Conservation (phyloP, 2,888 invertebrate genomes). For the Psylliodes chrysocephalus region DNA sequence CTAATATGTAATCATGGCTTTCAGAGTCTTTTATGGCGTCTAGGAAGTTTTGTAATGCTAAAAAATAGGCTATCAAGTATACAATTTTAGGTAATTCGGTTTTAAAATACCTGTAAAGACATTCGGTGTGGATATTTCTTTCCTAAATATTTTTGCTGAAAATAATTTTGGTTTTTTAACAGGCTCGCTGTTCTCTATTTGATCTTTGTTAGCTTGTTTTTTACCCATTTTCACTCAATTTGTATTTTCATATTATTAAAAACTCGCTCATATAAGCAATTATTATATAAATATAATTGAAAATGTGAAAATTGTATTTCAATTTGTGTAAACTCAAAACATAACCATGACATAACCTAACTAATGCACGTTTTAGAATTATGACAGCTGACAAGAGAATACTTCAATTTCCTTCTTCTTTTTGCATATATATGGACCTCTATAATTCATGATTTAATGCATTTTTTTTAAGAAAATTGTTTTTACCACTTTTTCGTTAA, state of each 20-base stretch:
- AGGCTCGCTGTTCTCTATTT: not conserved
- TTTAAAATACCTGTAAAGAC: conserved; percentile 69
- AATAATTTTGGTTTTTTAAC: conserved; percentile 62
- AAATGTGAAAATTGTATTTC: too few species aligned
- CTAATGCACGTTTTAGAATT: too few species aligned
- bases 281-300: too few species aligned
- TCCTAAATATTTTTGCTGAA: conserved; percentile 71
- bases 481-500: too few species aligned
- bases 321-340: too few species aligned
- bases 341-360: too few species aligned
- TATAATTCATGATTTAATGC: too few species aligned
- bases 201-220: not conserved
- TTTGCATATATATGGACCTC: too few species aligned
- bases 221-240: not conserved
- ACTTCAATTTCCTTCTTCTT: too few species aligned
- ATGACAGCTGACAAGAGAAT: too few species aligned
- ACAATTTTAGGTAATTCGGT: not conserved
- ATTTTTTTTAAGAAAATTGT: too few species aligned
- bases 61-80: conserved; percentile 24
- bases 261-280: too few species aligned
- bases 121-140: conserved; percentile 66
- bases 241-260: not conserved
- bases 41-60: conserved; percentile 47
- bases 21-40: conserved; percentile 32
- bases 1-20: conserved; percentile 67